Base-by-base conservation (phyloP, 2,888 invertebrate species). In the Trilocha varians region DNA sequence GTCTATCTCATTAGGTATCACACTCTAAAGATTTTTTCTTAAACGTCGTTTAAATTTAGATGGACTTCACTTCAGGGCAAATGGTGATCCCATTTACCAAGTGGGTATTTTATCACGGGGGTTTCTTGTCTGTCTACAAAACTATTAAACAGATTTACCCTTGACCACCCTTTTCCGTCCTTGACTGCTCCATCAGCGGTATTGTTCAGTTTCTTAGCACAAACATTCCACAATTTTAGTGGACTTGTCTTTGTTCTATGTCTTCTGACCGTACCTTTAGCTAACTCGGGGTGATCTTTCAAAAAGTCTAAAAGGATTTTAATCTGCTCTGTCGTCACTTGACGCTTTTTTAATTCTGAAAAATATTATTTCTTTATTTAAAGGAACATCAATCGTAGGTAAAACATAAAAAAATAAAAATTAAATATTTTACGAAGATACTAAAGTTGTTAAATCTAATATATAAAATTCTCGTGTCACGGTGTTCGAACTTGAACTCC, bases 111-210 rank as follows among this genome's bases (percentile, higher is more conserved):
- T 25, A 9, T 5, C 3, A 25, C 1, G 11, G 6, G 5, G 25
- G 25, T 25, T 25, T 25, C 11, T 9, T 25, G 18, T 5, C 18
- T 8, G 18, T n/a, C n/a, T n/a, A n/a, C n/a, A n/a, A n/a, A n/a
- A n/a, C n/a, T n/a, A n/a, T n/a, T 25, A 6, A 25, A 9, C 11
- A 3, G 0, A 16, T 8, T 16, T 49, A 78, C 78, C 73, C 75
- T 76, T 4, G 77, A 72, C 78, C 78, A 79, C n/a, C 70, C 75
- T 46, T 69, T 75, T 3, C 70, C 70, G 57, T 75, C 66, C 49
- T 75, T 71, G 38, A 52, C 44, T 8, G 70, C 62, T 42, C 80
- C 66, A 25, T 68, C 57, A 39, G 59, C 55, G 25, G 61, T 39
- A 5, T 42, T 42, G 48, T 76, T 76, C 0, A 75, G 58, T 48